Evolutionary conservation across 2,797 vertebrate species (phyloP).

Genomic region (Glyptemys insculpta): DNA sequence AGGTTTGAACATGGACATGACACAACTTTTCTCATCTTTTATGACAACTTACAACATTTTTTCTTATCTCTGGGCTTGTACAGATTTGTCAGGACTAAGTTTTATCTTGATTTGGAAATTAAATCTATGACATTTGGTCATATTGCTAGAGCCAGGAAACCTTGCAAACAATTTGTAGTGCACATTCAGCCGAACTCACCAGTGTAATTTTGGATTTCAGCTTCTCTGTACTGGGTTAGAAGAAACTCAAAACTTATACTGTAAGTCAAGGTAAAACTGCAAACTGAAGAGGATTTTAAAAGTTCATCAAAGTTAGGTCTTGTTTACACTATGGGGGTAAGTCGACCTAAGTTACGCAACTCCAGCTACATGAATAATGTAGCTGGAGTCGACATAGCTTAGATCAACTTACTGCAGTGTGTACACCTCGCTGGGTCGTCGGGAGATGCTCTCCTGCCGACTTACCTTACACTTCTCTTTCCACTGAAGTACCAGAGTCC

Average conservation of each 20-base stretch:
- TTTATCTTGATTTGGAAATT: neutral
- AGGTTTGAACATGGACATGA: neutral
- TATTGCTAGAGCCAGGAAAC: neutral
- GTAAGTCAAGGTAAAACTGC: neutral
- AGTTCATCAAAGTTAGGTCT: neutral
- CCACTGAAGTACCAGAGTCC: no score
- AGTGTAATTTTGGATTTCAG: neutral
- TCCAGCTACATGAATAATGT: no score
- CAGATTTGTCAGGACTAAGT: neutral
- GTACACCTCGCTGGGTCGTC: no score
- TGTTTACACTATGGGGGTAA: no score
- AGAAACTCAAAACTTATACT: neutral
- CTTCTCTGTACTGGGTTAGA: neutral
- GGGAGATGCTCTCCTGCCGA: no score
- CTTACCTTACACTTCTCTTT: no score
- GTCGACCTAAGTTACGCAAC: no score
- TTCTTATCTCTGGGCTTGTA: neutral
- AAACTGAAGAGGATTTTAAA: neutral
- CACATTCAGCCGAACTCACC: neutral
- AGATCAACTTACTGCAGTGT: no score
- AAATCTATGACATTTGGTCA: neutral
- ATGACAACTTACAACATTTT: neutral
- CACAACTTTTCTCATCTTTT: neutral
- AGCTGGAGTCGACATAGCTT: no score
- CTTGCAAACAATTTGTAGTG: neutral